Evolutionary conservation across 2,113 vertebrate species (phyloP), one percentile per base, ranked within the genome.

Genomic region (Gadus chalcogrammus): DNA sequence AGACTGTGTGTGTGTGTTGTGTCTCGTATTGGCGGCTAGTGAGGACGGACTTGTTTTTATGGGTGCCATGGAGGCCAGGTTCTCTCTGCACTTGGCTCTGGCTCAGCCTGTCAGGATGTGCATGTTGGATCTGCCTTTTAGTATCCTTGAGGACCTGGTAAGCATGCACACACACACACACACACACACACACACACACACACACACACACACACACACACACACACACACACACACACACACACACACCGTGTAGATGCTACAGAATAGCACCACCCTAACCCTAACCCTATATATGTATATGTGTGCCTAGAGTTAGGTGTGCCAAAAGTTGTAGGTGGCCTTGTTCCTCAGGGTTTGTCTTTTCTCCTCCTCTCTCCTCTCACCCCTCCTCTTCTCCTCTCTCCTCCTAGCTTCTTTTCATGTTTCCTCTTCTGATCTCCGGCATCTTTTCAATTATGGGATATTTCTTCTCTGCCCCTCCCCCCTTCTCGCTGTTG

Each of bases 61-160:
- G 94, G 94, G 95, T 84, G 75, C 88, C 68, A 94, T 58, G 55
- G 55, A 58, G 85, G 90, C 93, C 67, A 72, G 91, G 79, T 96
- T 94, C 92, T 94, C 86, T 67, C 89, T 96, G 74, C 93, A 95
- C 78, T 92, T 93, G 91, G 95, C 94, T 15, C 90, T 96, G 72
- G 93, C 91, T 68, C 94, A 93, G 87, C 95, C 94, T 0, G 91
- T 94, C 84, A 94, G 88, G 87, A 93, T 90, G 88, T 94, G 94
- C 89, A 93, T 95, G 93, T 76, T 95, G 76, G 94, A 94, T 75
- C 91, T 94, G 84, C 95, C 92, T 15, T 90, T 93, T 71, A 92
- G 90, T 72, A 84, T 94, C 82, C 90, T 94, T 85, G 93, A 93
- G 0, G 92, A 94, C 13, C 91, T 94, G 90, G 94, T 95, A 79